Base-by-base conservation (phyloP, 2,113 vertebrate genomes). In the Dicerorhinus sumatrensis region DNA sequence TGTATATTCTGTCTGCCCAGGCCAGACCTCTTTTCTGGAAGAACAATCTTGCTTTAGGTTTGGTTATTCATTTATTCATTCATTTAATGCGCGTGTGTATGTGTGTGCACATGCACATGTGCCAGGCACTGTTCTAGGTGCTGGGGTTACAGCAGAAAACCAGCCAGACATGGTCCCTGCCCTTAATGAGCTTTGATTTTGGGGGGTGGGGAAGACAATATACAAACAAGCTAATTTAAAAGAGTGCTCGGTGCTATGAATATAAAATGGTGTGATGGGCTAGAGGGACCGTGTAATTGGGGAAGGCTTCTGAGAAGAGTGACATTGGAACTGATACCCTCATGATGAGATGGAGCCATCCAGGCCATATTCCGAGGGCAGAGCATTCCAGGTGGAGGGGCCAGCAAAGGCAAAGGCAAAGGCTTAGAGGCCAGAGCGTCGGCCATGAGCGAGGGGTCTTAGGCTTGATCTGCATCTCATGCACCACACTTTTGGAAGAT, bases 221-320 rank as follows among this genome's bases (percentile, higher is more conserved):
- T 93, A 54, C 25, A 79, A n/a, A 86, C 42, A 70, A 51, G 39
- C 54, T 81, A 8, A 85, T 25, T 72, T 96, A 39, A 36, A 91
- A 51, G 75, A 39, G 6, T 56, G 20, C 2, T 77, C 5, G 17
- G n/a, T 31, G 10, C 51, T 33, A 2, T 31, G 42, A 70, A 65
- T 54, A 72, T 48, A 48, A 76, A 91, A 70, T 10, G 36, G 13
- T 87, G 21, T 70, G 23, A 70, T 14, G 46, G 75, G n/a, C 42
- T 89, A 56, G 36, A 63, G 33, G 62, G n/a, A 83, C 42, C 46
- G 13, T 79, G 39, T 72, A 58, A 29, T 67, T 33, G 82, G 73
- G 48, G 7, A 86, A 94, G 36, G 33, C 62, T 92, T 69, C 91
- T 94, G 77, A 96, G 73, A 92, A 82, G 33, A 91, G 46, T 39